Conservation (phyloP, 2,888 invertebrate species). For the Melipona bicolor region DNA sequence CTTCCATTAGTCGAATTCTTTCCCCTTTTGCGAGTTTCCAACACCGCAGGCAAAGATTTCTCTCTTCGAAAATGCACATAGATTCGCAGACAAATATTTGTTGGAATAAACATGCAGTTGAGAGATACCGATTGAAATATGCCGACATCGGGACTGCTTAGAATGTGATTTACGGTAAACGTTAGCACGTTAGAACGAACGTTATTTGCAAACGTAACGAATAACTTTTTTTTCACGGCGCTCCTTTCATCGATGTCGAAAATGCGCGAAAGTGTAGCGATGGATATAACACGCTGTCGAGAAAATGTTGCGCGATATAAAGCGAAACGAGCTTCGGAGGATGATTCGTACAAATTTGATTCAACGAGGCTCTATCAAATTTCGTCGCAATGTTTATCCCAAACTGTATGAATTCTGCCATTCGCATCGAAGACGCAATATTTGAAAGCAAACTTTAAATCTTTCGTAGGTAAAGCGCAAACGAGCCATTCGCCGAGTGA, state of each 20-base stretch:
- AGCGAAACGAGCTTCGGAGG: conserved; percentile 60
- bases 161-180: conserved; percentile 26
- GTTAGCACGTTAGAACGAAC: conserved; percentile 1
- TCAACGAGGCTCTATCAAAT: conserved; percentile 68
- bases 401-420: conserved; percentile 26
- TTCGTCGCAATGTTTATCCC: conserved; percentile 36
- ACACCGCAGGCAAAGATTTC: neutral
- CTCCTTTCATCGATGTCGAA: neutral
- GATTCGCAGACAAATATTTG: neutral
- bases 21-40: neutral
- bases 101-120: neutral
- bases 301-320: conserved; percentile 54
- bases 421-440: neutral
- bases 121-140: neutral
- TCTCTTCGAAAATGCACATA: neutral
- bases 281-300: conserved; percentile 23
- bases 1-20: conserved; percentile 12
- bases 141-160: neutral
- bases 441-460: neutral
- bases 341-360: conserved; percentile 67
- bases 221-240: neutral
- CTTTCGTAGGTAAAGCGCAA: neutral
- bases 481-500: conserved; percentile 6
- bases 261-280: conserved; percentile 35
- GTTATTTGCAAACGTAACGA: conserved; percentile 7